A percentile compares a stretch with the other conserved stretches of the same genome.
These are phyloP conservation scores for Melanotaenia trifasciata DNA, from an alignment of 2,797 vertebrate genomes.

Conservation along the genomic window DNA sequence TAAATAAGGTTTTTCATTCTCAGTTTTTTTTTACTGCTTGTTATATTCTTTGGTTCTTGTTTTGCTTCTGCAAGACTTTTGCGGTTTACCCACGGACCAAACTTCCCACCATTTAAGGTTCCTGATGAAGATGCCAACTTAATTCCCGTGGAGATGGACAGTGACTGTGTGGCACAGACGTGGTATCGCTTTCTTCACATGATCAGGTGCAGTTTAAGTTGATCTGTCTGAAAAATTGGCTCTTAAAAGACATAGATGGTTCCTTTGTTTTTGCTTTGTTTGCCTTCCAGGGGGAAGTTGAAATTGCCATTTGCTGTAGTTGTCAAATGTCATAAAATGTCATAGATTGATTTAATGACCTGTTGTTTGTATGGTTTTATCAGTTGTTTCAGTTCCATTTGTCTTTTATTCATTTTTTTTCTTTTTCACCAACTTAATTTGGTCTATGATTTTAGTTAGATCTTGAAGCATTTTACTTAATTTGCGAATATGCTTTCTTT, in stretches of 20 bases:
- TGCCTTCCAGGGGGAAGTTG: neutral
- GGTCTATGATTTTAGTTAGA: rapidly evolving
- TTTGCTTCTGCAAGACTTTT: conserved; percentile 83
- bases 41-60: conserved; percentile 18
- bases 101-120: conserved; percentile 95
- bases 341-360: neutral
- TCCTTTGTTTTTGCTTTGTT: neutral
- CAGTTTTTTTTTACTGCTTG: neutral
- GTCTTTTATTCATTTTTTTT: neutral
- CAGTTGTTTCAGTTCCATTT: neutral
- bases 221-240: neutral
- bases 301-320: conserved; percentile 18
- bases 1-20: neutral
- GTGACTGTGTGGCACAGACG: conserved; percentile 94
- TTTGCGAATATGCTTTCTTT: neutral
- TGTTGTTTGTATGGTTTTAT: neutral
- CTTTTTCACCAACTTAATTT: neutral
- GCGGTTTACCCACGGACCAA: conserved; percentile 92
- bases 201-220: conserved; percentile 86
- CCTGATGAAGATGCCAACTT: conserved; percentile 93
- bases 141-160: conserved; percentile 96
- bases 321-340: no score
- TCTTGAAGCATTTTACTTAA: conserved; percentile 2
- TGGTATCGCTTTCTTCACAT: conserved; percentile 99
- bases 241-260: neutral